Evolutionary conservation across 2,888 invertebrate species (phyloP).

Genomic region (Drosophila demipolita): DNA sequence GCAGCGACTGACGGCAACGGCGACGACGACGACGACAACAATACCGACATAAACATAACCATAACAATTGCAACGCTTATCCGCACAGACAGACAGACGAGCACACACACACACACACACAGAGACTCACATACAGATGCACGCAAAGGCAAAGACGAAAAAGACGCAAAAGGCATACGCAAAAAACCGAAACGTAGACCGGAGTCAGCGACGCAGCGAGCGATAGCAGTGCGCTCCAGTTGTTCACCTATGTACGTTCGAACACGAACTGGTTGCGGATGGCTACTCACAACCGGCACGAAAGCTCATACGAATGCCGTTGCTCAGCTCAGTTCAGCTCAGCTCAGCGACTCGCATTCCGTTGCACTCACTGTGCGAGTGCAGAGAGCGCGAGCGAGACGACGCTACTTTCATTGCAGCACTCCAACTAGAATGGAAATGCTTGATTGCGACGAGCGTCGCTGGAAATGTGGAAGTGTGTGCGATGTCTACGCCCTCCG

Average conservation of each 20-base stretch:
- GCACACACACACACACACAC: conserved; percentile 28
- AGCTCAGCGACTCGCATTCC: conserved; percentile 58
- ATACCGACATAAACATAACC: conserved; percentile 64
- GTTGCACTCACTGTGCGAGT: conserved; percentile 53
- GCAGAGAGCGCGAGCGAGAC: conserved; percentile 57
- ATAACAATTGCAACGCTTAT: conserved; percentile 69
- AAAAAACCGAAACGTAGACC: conserved; percentile 40
- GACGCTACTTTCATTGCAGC: conserved; percentile 34
- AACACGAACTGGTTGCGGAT: conserved; percentile 84
- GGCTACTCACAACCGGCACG: conserved; percentile 64
- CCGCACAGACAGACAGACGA: conserved; percentile 38
- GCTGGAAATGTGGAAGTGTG: conserved; percentile 42
- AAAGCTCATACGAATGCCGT: conserved; percentile 69
- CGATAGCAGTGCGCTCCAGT: conserved; percentile 74
- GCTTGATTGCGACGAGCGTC: conserved; percentile 19
- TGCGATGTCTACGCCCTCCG: conserved; percentile 53
- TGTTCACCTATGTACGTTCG: conserved; percentile 84
- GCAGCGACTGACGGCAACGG: conserved; percentile 40
- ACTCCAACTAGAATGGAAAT: conserved; percentile 64
- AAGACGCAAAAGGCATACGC: conserved; percentile 33
- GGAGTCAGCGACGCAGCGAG: conserved; percentile 45
- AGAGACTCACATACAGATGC: conserved; percentile 34
- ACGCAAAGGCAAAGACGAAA: conserved; percentile 42
- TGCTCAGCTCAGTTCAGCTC: conserved; percentile 40
- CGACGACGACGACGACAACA: conserved; percentile 32